Percentiles rank a stretch among this genome's conserved stretches.
Evolutionary conservation across 1,140 invertebrate species (phyloP).

Genomic region (Diplogasteroides magnus): DNA sequence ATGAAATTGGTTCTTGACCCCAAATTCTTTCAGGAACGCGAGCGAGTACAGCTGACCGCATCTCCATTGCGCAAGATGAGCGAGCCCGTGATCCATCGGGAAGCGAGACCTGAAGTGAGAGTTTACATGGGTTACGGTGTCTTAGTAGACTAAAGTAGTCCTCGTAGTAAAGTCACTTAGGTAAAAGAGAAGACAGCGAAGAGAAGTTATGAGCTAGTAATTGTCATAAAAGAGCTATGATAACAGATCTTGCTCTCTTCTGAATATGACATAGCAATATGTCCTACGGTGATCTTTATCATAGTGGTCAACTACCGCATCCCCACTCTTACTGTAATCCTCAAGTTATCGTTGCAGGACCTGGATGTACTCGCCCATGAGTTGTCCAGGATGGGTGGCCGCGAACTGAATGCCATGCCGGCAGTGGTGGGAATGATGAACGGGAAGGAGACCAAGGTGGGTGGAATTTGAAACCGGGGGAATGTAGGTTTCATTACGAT

Average conservation of each 20-base stretch:
- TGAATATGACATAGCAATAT: constrained; percentile 8
- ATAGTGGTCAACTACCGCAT: neutral
- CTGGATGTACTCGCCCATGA: constrained; percentile 49
- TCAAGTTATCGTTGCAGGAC: constrained; percentile 24
- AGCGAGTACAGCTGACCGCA: neutral
- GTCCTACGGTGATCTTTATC: constrained; percentile 15
- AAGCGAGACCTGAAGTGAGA: constrained; percentile 42
- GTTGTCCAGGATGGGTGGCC: constrained; percentile 43
- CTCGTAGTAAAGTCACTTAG: too few species aligned
- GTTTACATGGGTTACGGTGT: too few species aligned
- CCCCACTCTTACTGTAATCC: neutral
- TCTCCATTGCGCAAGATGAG: constrained; percentile 48
- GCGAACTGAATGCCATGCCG: constrained; percentile 42
- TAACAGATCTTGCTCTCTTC: too few species aligned
- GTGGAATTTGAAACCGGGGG: neutral
- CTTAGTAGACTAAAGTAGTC: too few species aligned
- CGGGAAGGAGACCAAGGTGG: neutral
- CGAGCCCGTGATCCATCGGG: constrained; percentile 40
- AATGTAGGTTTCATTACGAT: too few species aligned
- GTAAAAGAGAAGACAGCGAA: too few species aligned
- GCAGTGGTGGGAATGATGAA: neutral
- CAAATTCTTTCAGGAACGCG: neutral
- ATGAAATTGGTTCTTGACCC: neutral
- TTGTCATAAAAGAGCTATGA: too few species aligned
- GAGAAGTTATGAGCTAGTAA: too few species aligned